These are phyloP conservation scores for Platysternon megacephalum DNA, from an alignment of 2,113 vertebrate genomes.

Conservation along the genomic window DNA sequence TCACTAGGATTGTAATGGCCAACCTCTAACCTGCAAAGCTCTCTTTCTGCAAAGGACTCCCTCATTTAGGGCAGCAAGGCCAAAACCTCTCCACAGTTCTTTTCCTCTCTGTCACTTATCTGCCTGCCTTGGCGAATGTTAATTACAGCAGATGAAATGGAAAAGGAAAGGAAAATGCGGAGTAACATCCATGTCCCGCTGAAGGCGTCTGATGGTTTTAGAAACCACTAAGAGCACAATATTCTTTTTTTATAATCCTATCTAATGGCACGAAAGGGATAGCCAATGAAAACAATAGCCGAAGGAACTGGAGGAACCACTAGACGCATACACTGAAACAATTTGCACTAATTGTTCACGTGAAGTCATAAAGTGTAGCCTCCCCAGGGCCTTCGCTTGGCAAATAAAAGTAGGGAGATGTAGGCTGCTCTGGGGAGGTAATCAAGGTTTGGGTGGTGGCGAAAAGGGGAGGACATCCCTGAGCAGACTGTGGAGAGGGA, in stretches of 20 bases:
- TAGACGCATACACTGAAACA: accelerated
- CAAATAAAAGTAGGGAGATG: neutral
- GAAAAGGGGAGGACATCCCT: neutral
- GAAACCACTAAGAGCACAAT: neutral
- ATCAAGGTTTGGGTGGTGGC: neutral
- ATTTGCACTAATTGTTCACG: neutral
- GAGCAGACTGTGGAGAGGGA: neutral
- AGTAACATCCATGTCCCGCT: neutral
- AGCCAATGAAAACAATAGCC: neutral
- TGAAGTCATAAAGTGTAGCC: neutral
- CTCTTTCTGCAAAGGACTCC: neutral
- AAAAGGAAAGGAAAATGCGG: neutral
- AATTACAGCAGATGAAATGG: conserved; percentile 5
- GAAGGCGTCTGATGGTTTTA: neutral
- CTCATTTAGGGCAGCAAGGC: conserved; percentile 36
- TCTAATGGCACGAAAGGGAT: accelerated
- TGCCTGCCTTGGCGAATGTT: neutral
- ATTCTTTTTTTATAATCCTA: neutral
- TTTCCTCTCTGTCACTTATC: conserved; percentile 24
- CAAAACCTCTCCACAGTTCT: conserved; percentile 5
- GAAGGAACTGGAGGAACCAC: accelerated
- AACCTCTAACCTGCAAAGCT: accelerated
- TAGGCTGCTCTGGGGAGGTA: neutral
- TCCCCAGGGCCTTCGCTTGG: neutral
- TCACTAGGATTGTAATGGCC: neutral